A percentile compares a stretch with the other conserved stretches of the same genome.
Conservation (phyloP, 92 coral and sea anemone genomes). For the Heteractis magnifica region DNA sequence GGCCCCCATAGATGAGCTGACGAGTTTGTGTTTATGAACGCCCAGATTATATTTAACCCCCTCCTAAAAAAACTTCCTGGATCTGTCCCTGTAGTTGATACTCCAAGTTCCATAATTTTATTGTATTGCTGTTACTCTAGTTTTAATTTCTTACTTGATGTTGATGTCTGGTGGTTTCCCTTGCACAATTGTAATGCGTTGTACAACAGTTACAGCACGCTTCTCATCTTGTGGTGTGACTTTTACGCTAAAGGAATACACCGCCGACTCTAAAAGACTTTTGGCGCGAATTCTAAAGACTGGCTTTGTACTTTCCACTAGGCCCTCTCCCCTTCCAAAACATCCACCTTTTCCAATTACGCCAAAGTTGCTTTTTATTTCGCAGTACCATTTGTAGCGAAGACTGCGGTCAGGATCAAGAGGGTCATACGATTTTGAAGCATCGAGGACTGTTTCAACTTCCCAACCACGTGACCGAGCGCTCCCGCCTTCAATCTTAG, state of each 20-base stretch:
- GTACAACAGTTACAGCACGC: conserved; percentile 52
- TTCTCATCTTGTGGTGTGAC: conserved; percentile 46
- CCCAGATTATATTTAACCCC: no score
- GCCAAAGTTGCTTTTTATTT: conserved; percentile 1
- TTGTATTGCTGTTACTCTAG: background rate
- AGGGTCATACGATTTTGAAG: conserved; percentile 72
- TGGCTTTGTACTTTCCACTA: conserved; percentile 45
- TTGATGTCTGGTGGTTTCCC: conserved; percentile 77
- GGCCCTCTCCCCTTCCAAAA: conserved; percentile 74
- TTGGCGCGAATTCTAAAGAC: conserved; percentile 48
- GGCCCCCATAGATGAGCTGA: no score
- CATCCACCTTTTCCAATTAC: conserved; percentile 64
- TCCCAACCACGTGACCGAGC: conserved; percentile 77
- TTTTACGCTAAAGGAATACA: conserved; percentile 69
- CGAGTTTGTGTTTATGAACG: no score
- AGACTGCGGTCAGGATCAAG: conserved; percentile 33
- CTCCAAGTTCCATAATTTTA: background rate
- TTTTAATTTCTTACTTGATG: conserved; percentile 50
- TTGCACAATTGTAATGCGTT: conserved; percentile 52
- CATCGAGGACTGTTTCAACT: conserved; percentile 51
- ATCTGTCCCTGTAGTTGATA: no score
- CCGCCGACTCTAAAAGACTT: conserved; percentile 60
- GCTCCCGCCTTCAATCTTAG: conserved; percentile 76
- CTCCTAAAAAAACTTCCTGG: no score
- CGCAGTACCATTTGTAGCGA: conserved; percentile 68